A percentile compares a stretch with the other conserved stretches of the same genome.
Conservation (phyloP, 1,140 invertebrate species). For the Sitodiplosis mosellana region DNA sequence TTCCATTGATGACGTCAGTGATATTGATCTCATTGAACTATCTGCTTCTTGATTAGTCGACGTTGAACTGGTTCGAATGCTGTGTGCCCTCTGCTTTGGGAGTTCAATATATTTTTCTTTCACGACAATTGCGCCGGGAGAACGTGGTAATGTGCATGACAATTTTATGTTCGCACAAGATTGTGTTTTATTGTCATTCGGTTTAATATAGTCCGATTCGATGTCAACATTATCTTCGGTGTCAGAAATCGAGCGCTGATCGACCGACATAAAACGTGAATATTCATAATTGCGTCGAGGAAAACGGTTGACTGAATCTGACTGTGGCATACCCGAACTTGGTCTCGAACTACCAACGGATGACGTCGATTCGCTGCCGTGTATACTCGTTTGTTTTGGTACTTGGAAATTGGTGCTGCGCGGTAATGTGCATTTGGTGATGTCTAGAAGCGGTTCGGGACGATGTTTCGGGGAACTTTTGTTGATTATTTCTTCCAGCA, state of each 20-base stretch:
- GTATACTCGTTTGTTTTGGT: no score
- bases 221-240: slow-evolving; percentile 11
- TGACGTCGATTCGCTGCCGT: not conserved
- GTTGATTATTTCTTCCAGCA: not conserved
- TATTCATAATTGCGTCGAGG: slow-evolving; percentile 18
- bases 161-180: slow-evolving; percentile 21
- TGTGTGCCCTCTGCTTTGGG: slow-evolving; percentile 26
- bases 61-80: slow-evolving; percentile 24
- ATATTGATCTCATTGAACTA: not conserved
- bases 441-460: slow-evolving; percentile 1
- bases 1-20: not conserved
- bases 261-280: slow-evolving; percentile 21
- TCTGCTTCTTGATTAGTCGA: not conserved
- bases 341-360: slow-evolving; percentile 12
- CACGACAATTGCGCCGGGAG: slow-evolving; percentile 23
- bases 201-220: slow-evolving; percentile 11
- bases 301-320: slow-evolving; percentile 8
- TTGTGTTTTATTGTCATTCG: slow-evolving; percentile 15
- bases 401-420: slow-evolving; percentile 14
- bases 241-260: slow-evolving; percentile 15
- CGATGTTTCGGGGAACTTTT: not conserved
- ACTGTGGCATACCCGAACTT: slow-evolving; percentile 17
- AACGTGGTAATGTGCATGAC: not conserved
- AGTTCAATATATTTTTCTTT: slow-evolving; percentile 30
- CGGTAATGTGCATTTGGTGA: slow-evolving; percentile 10